These are phyloP conservation scores for Vannuccia rotundouncinata DNA, from an alignment of 2,888 invertebrate species.

Conservation along the genomic window DNA sequence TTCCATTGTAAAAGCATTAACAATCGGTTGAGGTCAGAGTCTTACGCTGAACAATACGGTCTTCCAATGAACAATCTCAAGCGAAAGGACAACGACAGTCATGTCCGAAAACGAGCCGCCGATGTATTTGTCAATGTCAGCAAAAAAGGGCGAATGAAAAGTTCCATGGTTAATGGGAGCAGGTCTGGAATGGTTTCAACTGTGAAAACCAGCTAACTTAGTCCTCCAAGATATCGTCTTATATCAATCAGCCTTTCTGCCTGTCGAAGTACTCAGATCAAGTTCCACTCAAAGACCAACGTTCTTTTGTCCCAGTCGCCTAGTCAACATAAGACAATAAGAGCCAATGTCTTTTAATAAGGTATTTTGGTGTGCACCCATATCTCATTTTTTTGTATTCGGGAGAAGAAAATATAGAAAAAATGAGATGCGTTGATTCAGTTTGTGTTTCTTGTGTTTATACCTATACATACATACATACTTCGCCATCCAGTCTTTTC, in stretches of 20 bases:
- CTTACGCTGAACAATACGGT: constrained; percentile 54
- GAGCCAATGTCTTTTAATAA: too few relatives aligned
- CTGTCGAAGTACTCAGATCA: too few relatives aligned
- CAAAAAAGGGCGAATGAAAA: not conserved
- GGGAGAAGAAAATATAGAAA: not conserved
- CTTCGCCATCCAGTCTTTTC: not conserved
- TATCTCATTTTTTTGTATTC: not conserved
- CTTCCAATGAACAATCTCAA: constrained; percentile 41
- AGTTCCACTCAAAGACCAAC: too few relatives aligned
- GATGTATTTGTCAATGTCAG: constrained; percentile 10
- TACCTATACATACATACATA: too few relatives aligned
- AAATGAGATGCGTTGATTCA: not conserved
- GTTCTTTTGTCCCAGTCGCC: too few relatives aligned
- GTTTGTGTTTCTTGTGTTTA: not conserved
- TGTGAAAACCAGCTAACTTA: not conserved
- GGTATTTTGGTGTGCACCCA: too few relatives aligned
- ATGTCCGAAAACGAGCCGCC: not conserved
- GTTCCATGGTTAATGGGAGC: constrained; percentile 16
- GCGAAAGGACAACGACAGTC: not conserved
- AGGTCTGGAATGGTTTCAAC: not conserved
- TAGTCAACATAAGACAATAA: too few relatives aligned
- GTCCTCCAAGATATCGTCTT: too few relatives aligned
- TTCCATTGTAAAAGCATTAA: constrained; percentile 58
- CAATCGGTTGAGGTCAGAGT: constrained; percentile 51
- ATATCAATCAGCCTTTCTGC: too few relatives aligned